Percentiles rank a stretch among this genome's conserved stretches.
Evolutionary conservation across 2,888 invertebrate genomes (phyloP).

Genomic region (Phyto melanocephala): DNA sequence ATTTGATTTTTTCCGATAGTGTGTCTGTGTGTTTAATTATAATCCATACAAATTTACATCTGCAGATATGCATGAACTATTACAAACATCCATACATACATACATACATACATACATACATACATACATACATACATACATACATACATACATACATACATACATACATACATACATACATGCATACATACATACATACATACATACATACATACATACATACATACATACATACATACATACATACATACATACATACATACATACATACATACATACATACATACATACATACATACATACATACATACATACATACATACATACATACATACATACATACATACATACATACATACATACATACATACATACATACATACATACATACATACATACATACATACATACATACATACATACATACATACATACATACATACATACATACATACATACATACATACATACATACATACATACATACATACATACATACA

Average conservation of each 20-base stretch:
- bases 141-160: neutral
- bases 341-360: neutral
- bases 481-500: neutral
- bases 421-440: neutral
- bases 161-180: neutral
- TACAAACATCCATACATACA: neutral
- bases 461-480: neutral
- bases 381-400: neutral
- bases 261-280: neutral
- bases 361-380: neutral
- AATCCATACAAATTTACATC: neutral
- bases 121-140: neutral
- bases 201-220: neutral
- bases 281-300: neutral
- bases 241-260: neutral
- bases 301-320: neutral
- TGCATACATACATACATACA: conserved; percentile 1
- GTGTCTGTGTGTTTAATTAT: neutral
- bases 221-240: neutral
- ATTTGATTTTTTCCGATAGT: too few relatives aligned
- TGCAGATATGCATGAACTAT: too few relatives aligned
- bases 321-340: neutral
- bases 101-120: neutral
- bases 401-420: neutral
- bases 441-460: neutral